Evolutionary conservation across 1,140 invertebrate genomes (phyloP).

Genomic region (Magallana ariakensis): DNA sequence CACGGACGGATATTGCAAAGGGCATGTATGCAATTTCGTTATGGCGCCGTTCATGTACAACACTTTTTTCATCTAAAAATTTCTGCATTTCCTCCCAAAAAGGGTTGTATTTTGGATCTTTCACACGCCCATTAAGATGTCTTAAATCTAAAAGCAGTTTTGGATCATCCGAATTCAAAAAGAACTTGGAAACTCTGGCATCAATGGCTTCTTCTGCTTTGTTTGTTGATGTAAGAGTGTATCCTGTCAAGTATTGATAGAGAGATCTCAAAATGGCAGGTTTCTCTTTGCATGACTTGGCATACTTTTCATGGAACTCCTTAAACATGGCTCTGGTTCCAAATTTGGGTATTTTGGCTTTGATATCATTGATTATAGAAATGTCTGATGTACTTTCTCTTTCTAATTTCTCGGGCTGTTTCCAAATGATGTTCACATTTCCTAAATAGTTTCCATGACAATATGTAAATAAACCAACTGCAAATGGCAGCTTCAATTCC

Average conservation of each 20-base stretch:
- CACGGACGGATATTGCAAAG: conserved; percentile 48
- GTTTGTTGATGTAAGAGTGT: no score
- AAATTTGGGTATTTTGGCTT: conserved; percentile 14
- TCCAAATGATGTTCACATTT: conserved; percentile 42
- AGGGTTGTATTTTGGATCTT: no score
- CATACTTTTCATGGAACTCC: neutral
- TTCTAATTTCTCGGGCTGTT: neutral
- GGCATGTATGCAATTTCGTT: conserved; percentile 48
- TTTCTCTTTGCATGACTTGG: neutral
- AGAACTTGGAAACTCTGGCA: neutral
- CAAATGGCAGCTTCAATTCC: conserved; percentile 9
- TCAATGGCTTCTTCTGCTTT: no score
- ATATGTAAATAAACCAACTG: conserved; percentile 27
- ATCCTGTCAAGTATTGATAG: conserved; percentile 28
- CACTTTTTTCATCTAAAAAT: conserved; percentile 28
- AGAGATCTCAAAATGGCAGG: conserved; percentile 23
- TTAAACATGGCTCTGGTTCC: conserved; percentile 7
- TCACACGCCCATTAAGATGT: conserved; percentile 45
- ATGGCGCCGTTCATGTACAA: conserved; percentile 58
- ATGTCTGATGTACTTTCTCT: neutral
- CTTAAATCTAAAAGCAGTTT: conserved; percentile 53
- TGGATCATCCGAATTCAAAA: conserved; percentile 51
- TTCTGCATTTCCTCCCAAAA: conserved; percentile 23
- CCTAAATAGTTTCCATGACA: conserved; percentile 47
- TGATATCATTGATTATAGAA: neutral